Evolutionary conservation across 1,140 invertebrate genomes (phyloP).

Genomic region (Drosophila chauvacae): DNA sequence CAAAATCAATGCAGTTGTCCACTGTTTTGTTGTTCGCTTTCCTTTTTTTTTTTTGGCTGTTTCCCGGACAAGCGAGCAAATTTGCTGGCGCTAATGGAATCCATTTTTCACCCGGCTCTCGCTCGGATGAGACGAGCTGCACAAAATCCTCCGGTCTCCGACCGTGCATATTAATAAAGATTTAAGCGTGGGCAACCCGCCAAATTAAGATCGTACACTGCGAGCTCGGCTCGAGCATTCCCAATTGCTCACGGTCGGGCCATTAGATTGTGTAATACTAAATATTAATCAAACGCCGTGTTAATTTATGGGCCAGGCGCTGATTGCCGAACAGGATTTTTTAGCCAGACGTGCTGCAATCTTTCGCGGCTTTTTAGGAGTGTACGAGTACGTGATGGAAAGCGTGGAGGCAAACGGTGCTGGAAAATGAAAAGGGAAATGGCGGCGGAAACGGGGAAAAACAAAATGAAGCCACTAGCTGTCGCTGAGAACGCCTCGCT

Average conservation of each 20-base stretch:
- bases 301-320: slow-evolving; percentile 67
- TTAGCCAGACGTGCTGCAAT: slow-evolving; percentile 63
- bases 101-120: slow-evolving; percentile 64
- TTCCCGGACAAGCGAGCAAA: slow-evolving; percentile 52
- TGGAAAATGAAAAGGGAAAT: slow-evolving; percentile 15
- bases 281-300: slow-evolving; percentile 75
- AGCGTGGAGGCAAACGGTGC: slow-evolving; percentile 6
- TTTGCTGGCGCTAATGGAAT: slow-evolving; percentile 69
- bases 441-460: slow-evolving; percentile 11
- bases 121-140: slow-evolving; percentile 42
- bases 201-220: slow-evolving; percentile 70
- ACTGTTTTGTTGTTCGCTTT: slow-evolving; percentile 8
- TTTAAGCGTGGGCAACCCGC: slow-evolving; percentile 58
- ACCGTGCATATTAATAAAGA: slow-evolving; percentile 79
- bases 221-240: slow-evolving; percentile 46
- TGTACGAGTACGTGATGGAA: slow-evolving; percentile 32
- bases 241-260: slow-evolving; percentile 64
- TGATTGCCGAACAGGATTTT: slow-evolving; percentile 60
- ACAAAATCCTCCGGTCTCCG: slow-evolving; percentile 38
- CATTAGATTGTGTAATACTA: slow-evolving; percentile 77
- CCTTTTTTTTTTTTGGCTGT: not conserved
- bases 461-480: slow-evolving; percentile 66
- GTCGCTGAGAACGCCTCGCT: slow-evolving; percentile 58
- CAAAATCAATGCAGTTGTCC: slow-evolving; percentile 72
- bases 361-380: slow-evolving; percentile 37